These are phyloP conservation scores for Neocloeon triangulifer DNA, from an alignment of 1,140 invertebrate genomes.

Conservation along the genomic window DNA sequence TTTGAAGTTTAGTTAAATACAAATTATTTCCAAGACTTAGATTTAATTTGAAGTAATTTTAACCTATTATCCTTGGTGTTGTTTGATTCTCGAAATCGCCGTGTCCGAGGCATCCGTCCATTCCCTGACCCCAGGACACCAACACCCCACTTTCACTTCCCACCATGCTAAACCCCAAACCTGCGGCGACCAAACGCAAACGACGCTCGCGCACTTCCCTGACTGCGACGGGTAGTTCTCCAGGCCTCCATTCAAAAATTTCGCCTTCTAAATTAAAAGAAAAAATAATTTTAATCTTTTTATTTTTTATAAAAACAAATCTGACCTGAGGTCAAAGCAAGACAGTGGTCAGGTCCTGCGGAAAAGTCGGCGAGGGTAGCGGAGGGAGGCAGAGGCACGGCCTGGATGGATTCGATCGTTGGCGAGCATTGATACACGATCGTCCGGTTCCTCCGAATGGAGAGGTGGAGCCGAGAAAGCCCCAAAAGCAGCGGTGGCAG, in stretches of 20 bases:
- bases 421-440: no score
- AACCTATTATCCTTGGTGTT: slow-evolving; percentile 39
- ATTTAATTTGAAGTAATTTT: no score
- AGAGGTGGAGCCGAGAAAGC: no score
- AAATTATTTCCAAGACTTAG: neutral
- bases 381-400: no score
- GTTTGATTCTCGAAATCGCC: slow-evolving; percentile 29
- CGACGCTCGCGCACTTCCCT: no score
- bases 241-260: slow-evolving; percentile 11
- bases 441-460: no score
- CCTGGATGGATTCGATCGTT: no score
- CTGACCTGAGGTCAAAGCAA: no score
- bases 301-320: slow-evolving; percentile 14
- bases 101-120: slow-evolving; percentile 39
- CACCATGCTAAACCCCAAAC: slow-evolving; percentile 36
- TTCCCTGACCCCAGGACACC: slow-evolving; percentile 44
- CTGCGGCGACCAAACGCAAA: slow-evolving; percentile 27
- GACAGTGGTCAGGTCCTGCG: no score
- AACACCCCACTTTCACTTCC: slow-evolving; percentile 42
- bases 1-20: neutral
- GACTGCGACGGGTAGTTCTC: no score
- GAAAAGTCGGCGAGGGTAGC: no score
- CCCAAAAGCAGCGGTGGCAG: slow-evolving; percentile 32
- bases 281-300: slow-evolving; percentile 4
- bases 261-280: slow-evolving; percentile 2